Percentiles rank a stretch among this genome's conserved stretches.
Conservation (phyloP, 2,113 vertebrate genomes). For the Chaetorhynchus papuensis region DNA sequence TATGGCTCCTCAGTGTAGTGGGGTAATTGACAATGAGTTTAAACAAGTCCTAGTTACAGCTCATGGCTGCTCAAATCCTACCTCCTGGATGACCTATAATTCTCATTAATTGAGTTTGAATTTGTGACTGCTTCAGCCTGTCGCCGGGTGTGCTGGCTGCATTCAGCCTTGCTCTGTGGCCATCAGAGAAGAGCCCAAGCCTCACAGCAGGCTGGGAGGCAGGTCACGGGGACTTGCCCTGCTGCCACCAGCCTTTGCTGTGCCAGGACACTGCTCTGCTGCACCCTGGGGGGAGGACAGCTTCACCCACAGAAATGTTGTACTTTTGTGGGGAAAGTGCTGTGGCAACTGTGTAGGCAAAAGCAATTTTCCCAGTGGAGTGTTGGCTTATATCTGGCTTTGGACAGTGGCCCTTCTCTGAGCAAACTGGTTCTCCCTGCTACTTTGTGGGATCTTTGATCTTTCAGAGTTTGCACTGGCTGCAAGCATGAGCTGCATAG, state of each 20-base stretch:
- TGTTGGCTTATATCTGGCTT: background rate
- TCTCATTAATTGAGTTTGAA: background rate
- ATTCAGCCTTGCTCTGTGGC: background rate
- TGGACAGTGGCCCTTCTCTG: background rate
- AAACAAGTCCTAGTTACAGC: background rate
- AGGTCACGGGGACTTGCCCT: background rate
- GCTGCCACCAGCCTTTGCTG: background rate
- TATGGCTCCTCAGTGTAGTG: background rate
- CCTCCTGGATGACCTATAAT: background rate
- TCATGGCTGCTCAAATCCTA: background rate
- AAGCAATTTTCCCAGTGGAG: background rate
- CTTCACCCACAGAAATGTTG: fast-evolving
- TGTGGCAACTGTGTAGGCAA: background rate
- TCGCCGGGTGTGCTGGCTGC: background rate
- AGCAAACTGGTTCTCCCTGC: background rate
- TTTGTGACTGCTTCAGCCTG: background rate
- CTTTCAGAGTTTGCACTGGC: background rate
- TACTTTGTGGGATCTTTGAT: background rate
- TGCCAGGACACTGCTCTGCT: fast-evolving
- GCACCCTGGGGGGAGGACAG: fast-evolving
- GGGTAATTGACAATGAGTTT: background rate
- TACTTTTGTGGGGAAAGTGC: fast-evolving
- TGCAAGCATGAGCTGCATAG: fast-evolving
- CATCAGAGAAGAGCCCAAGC: background rate
- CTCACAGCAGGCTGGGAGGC: background rate